Conservation (phyloP, 2,888 invertebrate genomes). For the Oxycera nigricornis region DNA sequence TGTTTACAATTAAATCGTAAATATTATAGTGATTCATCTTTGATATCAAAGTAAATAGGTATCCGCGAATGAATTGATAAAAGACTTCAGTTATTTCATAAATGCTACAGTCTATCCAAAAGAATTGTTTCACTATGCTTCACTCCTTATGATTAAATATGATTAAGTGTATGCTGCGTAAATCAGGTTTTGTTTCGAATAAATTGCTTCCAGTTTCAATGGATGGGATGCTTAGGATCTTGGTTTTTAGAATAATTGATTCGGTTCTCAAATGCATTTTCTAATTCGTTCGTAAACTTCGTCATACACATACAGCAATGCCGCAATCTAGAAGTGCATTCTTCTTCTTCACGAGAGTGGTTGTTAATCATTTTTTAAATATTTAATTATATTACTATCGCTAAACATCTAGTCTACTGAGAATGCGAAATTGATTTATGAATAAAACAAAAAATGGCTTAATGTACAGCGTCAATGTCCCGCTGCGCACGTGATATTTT, state of each 20-base stretch:
- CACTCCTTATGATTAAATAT: not conserved
- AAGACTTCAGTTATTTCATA: slow-evolving; percentile 26
- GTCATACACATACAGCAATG: slow-evolving; percentile 9
- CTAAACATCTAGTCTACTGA: slow-evolving; percentile 17
- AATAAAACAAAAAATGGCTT: slow-evolving; percentile 48
- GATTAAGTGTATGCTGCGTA: not conserved
- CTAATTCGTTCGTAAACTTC: not conserved
- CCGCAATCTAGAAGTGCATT: slow-evolving; percentile 21
- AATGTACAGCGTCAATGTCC: slow-evolving; percentile 83
- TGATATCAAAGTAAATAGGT: slow-evolving; percentile 35
- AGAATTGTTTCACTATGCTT: not conserved
- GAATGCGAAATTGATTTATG: slow-evolving; percentile 19
- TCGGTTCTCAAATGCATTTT: not conserved
- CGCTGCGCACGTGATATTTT: slow-evolving; percentile 96
- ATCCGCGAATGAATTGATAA: slow-evolving; percentile 28
- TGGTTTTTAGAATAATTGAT: slow-evolving; percentile 36
- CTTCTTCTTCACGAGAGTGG: not conserved
- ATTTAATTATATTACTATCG: not conserved
- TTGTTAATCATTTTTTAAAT: slow-evolving; percentile 20
- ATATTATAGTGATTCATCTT: not conserved
- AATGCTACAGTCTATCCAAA: not conserved
- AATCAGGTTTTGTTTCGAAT: slow-evolving; percentile 21
- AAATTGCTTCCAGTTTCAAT: slow-evolving; percentile 38
- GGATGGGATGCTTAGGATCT: slow-evolving; percentile 34
- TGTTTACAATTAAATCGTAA: slow-evolving; percentile 25